Conservation (phyloP, 2,797 vertebrate species). For the Cichlasoma orientale region DNA sequence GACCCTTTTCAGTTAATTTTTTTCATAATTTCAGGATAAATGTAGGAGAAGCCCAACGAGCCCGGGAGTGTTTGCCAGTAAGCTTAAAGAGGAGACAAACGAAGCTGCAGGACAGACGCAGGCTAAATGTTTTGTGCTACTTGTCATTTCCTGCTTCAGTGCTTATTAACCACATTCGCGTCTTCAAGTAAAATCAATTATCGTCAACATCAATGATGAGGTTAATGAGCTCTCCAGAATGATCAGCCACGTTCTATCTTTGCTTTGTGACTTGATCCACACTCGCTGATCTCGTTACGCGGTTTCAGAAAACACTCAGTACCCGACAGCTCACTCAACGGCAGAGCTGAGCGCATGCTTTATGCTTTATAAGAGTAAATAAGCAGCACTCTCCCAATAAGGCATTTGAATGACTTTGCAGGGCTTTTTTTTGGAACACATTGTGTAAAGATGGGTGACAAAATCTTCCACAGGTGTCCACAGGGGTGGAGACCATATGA, state of each 20-base stretch:
- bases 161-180: neutral
- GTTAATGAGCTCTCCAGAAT: neutral
- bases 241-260: neutral
- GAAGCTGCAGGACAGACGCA: neutral
- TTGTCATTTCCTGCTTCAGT: neutral
- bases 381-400: neutral
- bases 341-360: neutral
- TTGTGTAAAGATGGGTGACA: neutral
- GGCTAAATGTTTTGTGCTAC: neutral
- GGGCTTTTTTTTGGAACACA: accelerated
- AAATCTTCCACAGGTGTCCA: neutral
- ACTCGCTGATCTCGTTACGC: accelerated
- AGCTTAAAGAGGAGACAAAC: accelerated
- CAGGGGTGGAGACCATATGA: neutral
- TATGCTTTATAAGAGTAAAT: neutral
- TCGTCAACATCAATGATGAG: neutral
- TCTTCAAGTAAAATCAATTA: neutral
- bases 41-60: neutral
- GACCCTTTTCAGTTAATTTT: neutral
- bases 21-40: neutral
- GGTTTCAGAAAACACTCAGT: accelerated
- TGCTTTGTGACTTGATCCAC: neutral
- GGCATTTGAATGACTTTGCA: neutral
- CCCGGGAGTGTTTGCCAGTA: neutral
- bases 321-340: neutral